Conservation (phyloP, 2,113 vertebrate genomes). For the Rhabdornis inornatus region DNA sequence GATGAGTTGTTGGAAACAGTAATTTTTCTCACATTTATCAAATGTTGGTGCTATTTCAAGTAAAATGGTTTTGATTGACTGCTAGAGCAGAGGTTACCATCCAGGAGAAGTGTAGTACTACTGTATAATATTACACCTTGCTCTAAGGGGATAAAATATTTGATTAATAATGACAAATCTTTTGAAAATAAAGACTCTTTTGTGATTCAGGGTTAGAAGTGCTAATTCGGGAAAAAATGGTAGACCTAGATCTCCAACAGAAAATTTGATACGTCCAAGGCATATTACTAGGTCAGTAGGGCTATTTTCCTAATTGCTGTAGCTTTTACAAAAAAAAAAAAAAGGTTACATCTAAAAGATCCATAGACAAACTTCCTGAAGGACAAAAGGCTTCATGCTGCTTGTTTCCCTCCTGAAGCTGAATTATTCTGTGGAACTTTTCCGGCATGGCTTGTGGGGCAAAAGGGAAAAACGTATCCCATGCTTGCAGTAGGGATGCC, state of each 20-base stretch:
- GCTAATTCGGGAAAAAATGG: background rate
- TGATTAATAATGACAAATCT: background rate
- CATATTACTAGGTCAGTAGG: background rate
- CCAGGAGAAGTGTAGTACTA: background rate
- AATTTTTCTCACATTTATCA: background rate
- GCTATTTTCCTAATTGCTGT: background rate
- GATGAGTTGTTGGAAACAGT: background rate
- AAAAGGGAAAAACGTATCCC: background rate
- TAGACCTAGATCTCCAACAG: background rate
- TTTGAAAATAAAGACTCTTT: background rate
- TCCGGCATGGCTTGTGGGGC: background rate
- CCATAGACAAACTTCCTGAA: background rate
- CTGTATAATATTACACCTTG: background rate
- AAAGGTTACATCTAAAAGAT: background rate
- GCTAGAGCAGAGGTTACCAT: background rate
- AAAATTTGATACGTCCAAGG: fast-evolving
- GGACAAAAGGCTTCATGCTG: background rate
- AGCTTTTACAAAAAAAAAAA: background rate
- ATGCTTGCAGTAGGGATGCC: background rate
- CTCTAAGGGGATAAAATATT: background rate
- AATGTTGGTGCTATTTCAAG: background rate
- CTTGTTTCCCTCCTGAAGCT: background rate
- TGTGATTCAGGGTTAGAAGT: background rate
- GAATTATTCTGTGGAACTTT: background rate
- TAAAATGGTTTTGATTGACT: background rate